phyloP scores from a whole-genome alignment of 2,888 invertebrate species.

The Netelia fuscicornis region DNA sequence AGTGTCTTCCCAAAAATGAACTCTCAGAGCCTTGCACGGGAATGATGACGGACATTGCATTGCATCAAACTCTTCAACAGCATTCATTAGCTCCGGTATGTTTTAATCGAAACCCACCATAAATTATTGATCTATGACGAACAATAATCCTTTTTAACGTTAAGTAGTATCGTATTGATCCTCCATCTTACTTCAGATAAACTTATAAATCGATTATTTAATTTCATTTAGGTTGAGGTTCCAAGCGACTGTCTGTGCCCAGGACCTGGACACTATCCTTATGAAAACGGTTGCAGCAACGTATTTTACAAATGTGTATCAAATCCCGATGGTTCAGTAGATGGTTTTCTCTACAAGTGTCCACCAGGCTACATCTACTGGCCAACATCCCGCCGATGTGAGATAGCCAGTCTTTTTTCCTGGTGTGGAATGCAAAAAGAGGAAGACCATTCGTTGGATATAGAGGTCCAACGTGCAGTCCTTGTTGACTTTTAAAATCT shows the following conservation, averaged over 20 bases:
- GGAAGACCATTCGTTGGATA: not conserved
- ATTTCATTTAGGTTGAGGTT: constrained; percentile 87
- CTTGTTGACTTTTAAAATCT: not conserved
- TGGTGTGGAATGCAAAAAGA: constrained; percentile 84
- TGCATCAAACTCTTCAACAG: constrained; percentile 85
- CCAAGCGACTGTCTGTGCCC: constrained; percentile 87
- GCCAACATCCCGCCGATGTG: constrained; percentile 90
- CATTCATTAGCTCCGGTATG: constrained; percentile 87
- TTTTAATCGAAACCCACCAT: constrained; percentile 52
- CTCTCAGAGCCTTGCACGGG: constrained; percentile 86
- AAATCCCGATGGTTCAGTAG: constrained; percentile 79
- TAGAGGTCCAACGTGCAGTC: not conserved
- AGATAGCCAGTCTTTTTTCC: constrained; percentile 86
- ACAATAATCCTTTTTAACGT: not conserved
- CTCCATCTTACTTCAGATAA: not conserved
- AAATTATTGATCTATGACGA: too few relatives aligned
- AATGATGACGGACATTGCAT: constrained; percentile 85
- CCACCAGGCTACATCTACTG: constrained; percentile 90
- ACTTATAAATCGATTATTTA: constrained; percentile 77
- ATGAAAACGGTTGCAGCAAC: constrained; percentile 87
- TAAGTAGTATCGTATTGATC: not conserved
- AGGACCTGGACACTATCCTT: constrained; percentile 88
- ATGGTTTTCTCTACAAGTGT: constrained; percentile 89
- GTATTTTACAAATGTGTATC: constrained; percentile 89
- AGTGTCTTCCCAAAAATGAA: constrained; percentile 88